phyloP scores from a whole-genome alignment of 2,113 vertebrate species.

The Dasyurus viverrinus region DNA sequence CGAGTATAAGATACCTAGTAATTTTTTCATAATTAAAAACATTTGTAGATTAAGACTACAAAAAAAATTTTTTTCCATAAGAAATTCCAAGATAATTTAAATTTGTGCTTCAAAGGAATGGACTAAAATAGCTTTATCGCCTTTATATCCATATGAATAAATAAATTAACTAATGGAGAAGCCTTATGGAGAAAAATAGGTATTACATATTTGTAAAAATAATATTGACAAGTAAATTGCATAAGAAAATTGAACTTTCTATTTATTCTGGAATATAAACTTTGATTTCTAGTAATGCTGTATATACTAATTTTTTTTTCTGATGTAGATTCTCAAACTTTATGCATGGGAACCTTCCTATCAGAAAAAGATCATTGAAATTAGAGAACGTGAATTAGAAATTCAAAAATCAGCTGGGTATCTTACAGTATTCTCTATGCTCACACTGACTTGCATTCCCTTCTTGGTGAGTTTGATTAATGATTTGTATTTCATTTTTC shows the following conservation, averaged over 20 bases:
- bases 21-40: slow-evolving; percentile 20
- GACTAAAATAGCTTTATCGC: background rate
- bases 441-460: slow-evolving; percentile 80
- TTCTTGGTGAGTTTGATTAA: slow-evolving; percentile 77
- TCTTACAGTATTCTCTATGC: slow-evolving; percentile 80
- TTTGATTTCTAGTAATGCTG: background rate
- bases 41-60: background rate
- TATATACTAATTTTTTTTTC: background rate
- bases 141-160: background rate
- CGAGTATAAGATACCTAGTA: background rate
- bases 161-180: background rate
- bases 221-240: slow-evolving; percentile 1
- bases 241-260: slow-evolving; percentile 28
- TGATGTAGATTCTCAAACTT: slow-evolving; percentile 81
- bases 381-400: slow-evolving; percentile 80
- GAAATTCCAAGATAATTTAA: slow-evolving; percentile 18
- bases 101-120: background rate
- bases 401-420: slow-evolving; percentile 80
- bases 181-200: background rate
- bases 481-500: slow-evolving; percentile 7
- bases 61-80: slow-evolving; percentile 9
- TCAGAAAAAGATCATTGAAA: slow-evolving; percentile 78
- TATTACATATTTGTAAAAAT: background rate
- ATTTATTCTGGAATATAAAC: background rate
- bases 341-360: slow-evolving; percentile 82